Evolutionary conservation across 2,113 vertebrate genomes (phyloP).

Genomic region (Triplophysa tibetana): DNA sequence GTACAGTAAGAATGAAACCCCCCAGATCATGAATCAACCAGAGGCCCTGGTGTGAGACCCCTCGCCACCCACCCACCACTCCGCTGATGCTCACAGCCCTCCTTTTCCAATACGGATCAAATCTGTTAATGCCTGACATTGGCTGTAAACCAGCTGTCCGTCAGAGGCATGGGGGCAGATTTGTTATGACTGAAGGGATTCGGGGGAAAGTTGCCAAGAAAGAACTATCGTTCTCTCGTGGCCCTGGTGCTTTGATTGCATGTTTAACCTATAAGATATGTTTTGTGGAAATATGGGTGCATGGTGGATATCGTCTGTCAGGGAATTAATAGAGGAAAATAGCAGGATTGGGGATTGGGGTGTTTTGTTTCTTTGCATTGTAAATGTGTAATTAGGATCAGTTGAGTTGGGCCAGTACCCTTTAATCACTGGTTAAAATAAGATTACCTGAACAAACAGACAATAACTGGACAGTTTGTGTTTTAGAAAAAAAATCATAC

Average conservation of each 20-base stretch:
- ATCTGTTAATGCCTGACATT: slow-evolving; percentile 70
- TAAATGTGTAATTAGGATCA: background rate
- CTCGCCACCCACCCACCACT: slow-evolving; percentile 44
- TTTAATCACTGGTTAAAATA: slow-evolving; percentile 19
- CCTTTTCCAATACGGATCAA: slow-evolving; percentile 62
- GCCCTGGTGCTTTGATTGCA: slow-evolving; percentile 51
- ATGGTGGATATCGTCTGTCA: slow-evolving; percentile 50
- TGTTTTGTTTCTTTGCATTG: slow-evolving; percentile 21
- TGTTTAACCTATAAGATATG: slow-evolving; percentile 43
- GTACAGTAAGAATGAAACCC: slow-evolving; percentile 42
- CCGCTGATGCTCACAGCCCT: slow-evolving; percentile 34
- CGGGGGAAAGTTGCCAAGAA: slow-evolving; percentile 45
- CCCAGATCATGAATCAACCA: slow-evolving; percentile 51
- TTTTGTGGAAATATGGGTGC: slow-evolving; percentile 27
- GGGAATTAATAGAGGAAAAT: slow-evolving; percentile 43
- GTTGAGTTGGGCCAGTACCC: background rate
- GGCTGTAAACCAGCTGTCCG: slow-evolving; percentile 60
- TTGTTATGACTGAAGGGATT: slow-evolving; percentile 59
- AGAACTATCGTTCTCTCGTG: slow-evolving; percentile 32
- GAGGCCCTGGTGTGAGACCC: slow-evolving; percentile 46
- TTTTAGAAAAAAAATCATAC: slow-evolving; percentile 2
- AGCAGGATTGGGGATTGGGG: background rate
- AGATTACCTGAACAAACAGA: background rate
- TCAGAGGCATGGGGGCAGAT: slow-evolving; percentile 50
- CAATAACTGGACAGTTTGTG: slow-evolving; percentile 12